These are phyloP conservation scores for Drosophila nr. perissopoda DNA, from an alignment of 2,888 invertebrate species.

Conservation along the genomic window DNA sequence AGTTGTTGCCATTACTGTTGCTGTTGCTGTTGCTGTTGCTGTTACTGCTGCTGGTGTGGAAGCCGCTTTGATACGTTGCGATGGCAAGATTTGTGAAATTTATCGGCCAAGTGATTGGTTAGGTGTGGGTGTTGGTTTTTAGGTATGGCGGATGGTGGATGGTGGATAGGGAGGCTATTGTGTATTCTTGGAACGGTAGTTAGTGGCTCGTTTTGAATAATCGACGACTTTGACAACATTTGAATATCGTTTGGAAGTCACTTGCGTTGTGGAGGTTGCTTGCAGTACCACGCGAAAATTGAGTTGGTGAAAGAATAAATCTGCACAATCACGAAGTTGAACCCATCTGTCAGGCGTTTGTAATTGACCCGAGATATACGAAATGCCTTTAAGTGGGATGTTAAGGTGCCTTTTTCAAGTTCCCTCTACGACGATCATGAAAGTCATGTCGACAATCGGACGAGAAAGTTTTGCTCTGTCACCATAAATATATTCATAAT, in stretches of 20 bases:
- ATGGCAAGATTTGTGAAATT: slow-evolving; percentile 82
- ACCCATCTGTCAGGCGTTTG: slow-evolving; percentile 74
- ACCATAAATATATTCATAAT: neutral
- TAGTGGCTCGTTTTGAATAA: slow-evolving; percentile 68
- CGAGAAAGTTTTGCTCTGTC: slow-evolving; percentile 31
- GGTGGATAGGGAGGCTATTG: slow-evolving; percentile 12
- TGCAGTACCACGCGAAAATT: slow-evolving; percentile 44
- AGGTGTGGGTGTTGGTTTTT: slow-evolving; percentile 54
- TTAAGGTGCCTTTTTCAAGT: slow-evolving; percentile 43
- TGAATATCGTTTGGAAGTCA: slow-evolving; percentile 69
- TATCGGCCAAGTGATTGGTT: slow-evolving; percentile 79
- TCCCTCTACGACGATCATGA: slow-evolving; percentile 14
- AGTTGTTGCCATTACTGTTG: slow-evolving; percentile 30
- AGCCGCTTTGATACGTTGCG: slow-evolving; percentile 64
- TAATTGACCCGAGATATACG: slow-evolving; percentile 68
- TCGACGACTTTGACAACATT: slow-evolving; percentile 78
- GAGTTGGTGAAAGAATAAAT: slow-evolving; percentile 69
- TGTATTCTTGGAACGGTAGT: slow-evolving; percentile 76
- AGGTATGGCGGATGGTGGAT: slow-evolving; percentile 10
- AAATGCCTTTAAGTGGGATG: slow-evolving; percentile 34
- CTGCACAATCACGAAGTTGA: slow-evolving; percentile 72
- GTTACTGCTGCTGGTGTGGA: slow-evolving; percentile 20
- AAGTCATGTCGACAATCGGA: slow-evolving; percentile 3
- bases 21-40: slow-evolving; percentile 21
- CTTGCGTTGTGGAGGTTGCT: slow-evolving; percentile 17